Evolutionary conservation across 2,797 vertebrate species (phyloP).

Genomic region (Gouania willdenowi): DNA sequence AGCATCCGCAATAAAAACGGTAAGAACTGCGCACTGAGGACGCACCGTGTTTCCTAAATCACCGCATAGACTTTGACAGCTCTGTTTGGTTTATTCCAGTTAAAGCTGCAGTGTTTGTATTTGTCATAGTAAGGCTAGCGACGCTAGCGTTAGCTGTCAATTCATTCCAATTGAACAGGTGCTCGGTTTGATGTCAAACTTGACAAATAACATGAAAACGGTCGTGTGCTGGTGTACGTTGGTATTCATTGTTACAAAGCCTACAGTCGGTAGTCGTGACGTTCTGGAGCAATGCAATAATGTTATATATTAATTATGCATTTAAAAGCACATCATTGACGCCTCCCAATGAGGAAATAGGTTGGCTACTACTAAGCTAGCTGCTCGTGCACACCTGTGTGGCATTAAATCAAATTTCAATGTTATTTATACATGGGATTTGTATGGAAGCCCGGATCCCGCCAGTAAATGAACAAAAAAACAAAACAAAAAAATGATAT

Average conservation of each 20-base stretch:
- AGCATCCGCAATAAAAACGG: constrained; percentile 68
- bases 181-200: constrained; percentile 15
- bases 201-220: neutral
- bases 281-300: neutral
- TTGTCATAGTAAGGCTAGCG: constrained; percentile 52
- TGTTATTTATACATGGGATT: too few relatives aligned
- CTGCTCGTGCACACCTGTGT: constrained; percentile 37
- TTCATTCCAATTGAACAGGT: constrained; percentile 39
- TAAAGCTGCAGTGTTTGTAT: constrained; percentile 33
- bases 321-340: neutral
- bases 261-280: neutral
- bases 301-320: constrained; percentile 24
- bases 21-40: constrained; percentile 51
- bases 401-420: constrained; percentile 8
- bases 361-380: too few relatives aligned
- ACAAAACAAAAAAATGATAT: too few relatives aligned
- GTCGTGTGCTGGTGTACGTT: neutral
- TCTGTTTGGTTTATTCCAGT: constrained; percentile 11
- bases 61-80: neutral
- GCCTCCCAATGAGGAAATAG: constrained; percentile 51
- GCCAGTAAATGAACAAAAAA: too few relatives aligned
- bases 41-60: neutral
- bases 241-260: neutral
- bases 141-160: constrained; percentile 45
- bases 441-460: too few relatives aligned